A percentile compares a stretch with the other conserved stretches of the same genome.
These are phyloP conservation scores for Gerosis bhagava DNA, from an alignment of 2,888 invertebrate genomes.

Conservation along the genomic window DNA sequence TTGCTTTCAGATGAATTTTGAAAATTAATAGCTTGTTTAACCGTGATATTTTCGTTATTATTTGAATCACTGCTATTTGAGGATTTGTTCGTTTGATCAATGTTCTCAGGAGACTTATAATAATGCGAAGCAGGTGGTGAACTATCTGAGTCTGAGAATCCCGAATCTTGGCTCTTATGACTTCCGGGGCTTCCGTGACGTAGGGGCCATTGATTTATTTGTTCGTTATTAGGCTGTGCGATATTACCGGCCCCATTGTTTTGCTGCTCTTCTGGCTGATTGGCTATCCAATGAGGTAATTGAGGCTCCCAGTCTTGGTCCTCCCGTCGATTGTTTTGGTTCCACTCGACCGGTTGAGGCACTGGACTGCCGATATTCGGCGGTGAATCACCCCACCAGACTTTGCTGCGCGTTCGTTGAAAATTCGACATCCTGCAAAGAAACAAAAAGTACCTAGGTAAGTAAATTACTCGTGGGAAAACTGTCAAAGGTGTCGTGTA, in stretches of 20 bases:
- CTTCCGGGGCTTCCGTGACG: conserved; percentile 82
- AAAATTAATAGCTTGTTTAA: conserved; percentile 68
- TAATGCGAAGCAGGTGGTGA: conserved; percentile 79
- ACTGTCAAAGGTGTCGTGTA: conserved; percentile 46
- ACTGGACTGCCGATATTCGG: conserved; percentile 69
- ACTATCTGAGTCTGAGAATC: conserved; percentile 90
- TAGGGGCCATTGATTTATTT: conserved; percentile 69
- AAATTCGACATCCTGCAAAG: conserved; percentile 84
- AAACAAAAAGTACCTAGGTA: conserved; percentile 49
- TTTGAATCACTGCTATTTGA: conserved; percentile 71
- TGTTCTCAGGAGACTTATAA: conserved; percentile 57
- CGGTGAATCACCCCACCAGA: conserved; percentile 85
- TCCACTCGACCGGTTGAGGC: conserved; percentile 52
- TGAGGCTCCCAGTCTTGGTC: conserved; percentile 77
- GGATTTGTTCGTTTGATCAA: conserved; percentile 60
- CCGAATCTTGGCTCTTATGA: conserved; percentile 90
- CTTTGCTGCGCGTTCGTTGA: conserved; percentile 85
- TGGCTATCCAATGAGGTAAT: conserved; percentile 76
- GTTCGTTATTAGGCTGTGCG: conserved; percentile 55
- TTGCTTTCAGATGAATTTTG: conserved; percentile 56
- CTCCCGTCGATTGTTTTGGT: conserved; percentile 55
- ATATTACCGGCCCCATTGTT: conserved; percentile 66
- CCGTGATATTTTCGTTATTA: conserved; percentile 72
- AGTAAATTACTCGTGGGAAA: conserved; percentile 69
- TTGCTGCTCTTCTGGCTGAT: conserved; percentile 63